phyloP scores from a whole-genome alignment of 2,797 vertebrate species.

The Geotrypetes seraphini region DNA sequence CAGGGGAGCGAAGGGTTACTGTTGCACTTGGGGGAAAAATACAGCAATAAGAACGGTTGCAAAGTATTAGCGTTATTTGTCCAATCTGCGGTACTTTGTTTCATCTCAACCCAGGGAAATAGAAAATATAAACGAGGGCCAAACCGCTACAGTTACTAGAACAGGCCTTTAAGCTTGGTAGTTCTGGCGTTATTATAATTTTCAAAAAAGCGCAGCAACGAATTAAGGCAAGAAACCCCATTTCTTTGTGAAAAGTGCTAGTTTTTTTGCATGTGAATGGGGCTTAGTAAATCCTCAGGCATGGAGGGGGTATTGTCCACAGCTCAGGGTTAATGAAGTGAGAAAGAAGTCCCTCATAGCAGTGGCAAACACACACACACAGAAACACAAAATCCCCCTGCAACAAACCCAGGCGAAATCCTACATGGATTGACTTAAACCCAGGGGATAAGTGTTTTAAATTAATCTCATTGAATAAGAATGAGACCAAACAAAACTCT shows the following conservation, averaged over 20 bases:
- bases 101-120: too few species aligned
- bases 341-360: slow-evolving; percentile 85
- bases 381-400: slow-evolving; percentile 48
- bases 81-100: too few species aligned
- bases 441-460: slow-evolving; percentile 92
- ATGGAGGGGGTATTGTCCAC: slow-evolving; percentile 67
- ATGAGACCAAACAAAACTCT: slow-evolving; percentile 83
- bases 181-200: slow-evolving; percentile 29
- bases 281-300: slow-evolving; percentile 74
- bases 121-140: too few species aligned
- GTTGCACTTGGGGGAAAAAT: too few species aligned
- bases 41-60: too few species aligned
- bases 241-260: slow-evolving; percentile 52
- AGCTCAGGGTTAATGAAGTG: slow-evolving; percentile 97
- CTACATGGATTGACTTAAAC: slow-evolving; percentile 81
- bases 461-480: slow-evolving; percentile 94
- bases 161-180: too few species aligned
- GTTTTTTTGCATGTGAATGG: slow-evolving; percentile 90
- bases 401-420: slow-evolving; percentile 56
- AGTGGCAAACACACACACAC: slow-evolving; percentile 83
- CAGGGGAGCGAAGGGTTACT: too few species aligned
- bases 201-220: slow-evolving; percentile 68
- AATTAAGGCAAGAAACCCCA: slow-evolving; percentile 58
- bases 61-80: too few species aligned
- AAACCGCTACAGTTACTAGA: too few species aligned